Evolutionary conservation across 2,888 invertebrate genomes (phyloP).

Genomic region (Escarpia spicata): DNA sequence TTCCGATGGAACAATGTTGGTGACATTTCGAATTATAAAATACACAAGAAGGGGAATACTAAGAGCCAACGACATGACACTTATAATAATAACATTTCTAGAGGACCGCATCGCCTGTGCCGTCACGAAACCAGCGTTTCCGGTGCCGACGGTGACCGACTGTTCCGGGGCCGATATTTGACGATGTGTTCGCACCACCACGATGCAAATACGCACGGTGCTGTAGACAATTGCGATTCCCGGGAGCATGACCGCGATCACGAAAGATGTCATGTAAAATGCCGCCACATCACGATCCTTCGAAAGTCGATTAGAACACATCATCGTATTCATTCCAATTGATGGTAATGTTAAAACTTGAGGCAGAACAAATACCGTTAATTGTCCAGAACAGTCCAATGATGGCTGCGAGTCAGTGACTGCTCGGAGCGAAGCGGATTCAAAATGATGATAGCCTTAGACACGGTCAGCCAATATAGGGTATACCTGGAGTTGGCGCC

Average conservation of each 20-base stretch:
- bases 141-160: not conserved
- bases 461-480: not conserved
- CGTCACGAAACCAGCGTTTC: not conserved
- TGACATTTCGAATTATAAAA: not conserved
- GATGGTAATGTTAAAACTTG: not conserved
- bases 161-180: not conserved
- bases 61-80: not conserved
- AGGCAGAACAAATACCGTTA: not conserved
- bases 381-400: not conserved
- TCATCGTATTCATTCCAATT: not conserved
- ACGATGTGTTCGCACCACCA: not conserved
- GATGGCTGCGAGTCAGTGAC: not conserved
- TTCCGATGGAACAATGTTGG: not conserved
- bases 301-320: not conserved
- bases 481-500: not conserved
- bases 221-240: not conserved
- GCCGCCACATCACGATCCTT: not conserved
- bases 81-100: not conserved
- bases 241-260: not conserved
- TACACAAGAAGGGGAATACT: not conserved
- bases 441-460: not conserved
- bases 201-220: not conserved
- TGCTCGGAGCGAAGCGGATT: not conserved
- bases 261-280: not conserved
- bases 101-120: not conserved